Evolutionary conservation across 2,797 vertebrate species (phyloP).

Genomic region (Petrocephalus sullivani): DNA sequence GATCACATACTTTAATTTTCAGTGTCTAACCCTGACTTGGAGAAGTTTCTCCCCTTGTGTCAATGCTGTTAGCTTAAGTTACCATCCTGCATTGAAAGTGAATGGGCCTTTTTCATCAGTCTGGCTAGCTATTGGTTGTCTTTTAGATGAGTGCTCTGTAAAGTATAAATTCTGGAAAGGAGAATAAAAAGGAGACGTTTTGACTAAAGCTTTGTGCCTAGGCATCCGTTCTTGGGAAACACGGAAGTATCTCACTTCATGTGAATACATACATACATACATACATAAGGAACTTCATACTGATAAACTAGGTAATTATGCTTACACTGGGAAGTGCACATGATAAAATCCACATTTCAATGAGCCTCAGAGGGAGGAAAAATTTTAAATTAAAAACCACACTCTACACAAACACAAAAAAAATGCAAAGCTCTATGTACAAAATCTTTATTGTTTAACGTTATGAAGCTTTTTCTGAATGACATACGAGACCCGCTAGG

Average conservation of each 20-base stretch:
- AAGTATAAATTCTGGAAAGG: not conserved
- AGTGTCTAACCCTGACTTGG: not conserved
- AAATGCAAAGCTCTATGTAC: slow-evolving; percentile 56
- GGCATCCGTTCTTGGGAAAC: not conserved
- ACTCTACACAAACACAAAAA: slow-evolving; percentile 32
- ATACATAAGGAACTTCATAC: not conserved
- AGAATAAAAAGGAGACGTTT: not conserved
- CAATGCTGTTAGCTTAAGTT: not conserved
- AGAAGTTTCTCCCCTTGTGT: not conserved
- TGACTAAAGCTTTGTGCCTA: not conserved
- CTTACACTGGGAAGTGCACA: not conserved
- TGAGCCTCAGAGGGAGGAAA: not conserved
- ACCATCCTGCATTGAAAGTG: not conserved
- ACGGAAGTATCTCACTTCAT: not conserved
- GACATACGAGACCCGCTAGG: slow-evolving; percentile 64
- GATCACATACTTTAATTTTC: not conserved
- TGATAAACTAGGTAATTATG: not conserved
- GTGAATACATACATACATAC: not conserved
- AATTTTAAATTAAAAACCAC: not conserved
- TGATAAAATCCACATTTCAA: not conserved
- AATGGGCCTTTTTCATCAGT: not conserved
- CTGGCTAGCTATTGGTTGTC: not conserved
- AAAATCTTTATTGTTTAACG: slow-evolving; percentile 64
- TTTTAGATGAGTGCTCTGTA: not conserved
- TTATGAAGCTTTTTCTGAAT: slow-evolving; percentile 55